Base-by-base conservation (phyloP, 2,888 invertebrate species). In the Agrenia bidenticulata region DNA sequence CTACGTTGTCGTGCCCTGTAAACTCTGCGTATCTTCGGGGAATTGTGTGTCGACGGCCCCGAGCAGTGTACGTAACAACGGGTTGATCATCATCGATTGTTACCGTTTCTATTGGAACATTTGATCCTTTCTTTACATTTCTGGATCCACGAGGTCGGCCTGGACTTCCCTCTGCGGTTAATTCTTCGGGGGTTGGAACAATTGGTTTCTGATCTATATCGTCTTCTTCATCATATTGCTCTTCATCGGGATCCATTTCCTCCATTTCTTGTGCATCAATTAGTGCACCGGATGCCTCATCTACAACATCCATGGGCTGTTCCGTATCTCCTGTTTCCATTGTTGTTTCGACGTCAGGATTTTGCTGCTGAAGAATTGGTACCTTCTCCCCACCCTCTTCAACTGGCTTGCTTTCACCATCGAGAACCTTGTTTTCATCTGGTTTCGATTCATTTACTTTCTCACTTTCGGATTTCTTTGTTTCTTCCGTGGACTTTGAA, bases 21-120 rank as follows among this genome's bases (percentile, higher is more conserved):
- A 57, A 70, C 50, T 70, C 70, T 23, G 70, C 70, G 42, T 67
- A 70, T n/a, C 70, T 57, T 56, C 70, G 32, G 11, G 70, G 70
- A 54, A 70, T 55, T 24, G 64, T 63, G 23, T 70, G 70, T 13
- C 70, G 50, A 17, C 70, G 58, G 23, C 70, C 70, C n/a, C 70
- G 61, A 5, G 70, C 62, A 21, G 70, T 70, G 39, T 65, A 70
- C 42, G 66, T 69, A 4, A 64, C 64, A 15, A 61, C 65, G 0
- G 68, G 64, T 23, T 63, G 60, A 49, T 69, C 66, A 32, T 69
- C 69, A n/a, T 57, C 63, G 2, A 58, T 55, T 5, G 11, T 37
- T 45, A 63, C 61, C 13, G 32, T 50, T n/a, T 60, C 21, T 11
- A 23, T 2, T 4, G 60, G 1, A 32, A 26, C n/a, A 4, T 45